Conservation (phyloP, 2,888 invertebrate species). For the Teinopalpus imperialis region DNA sequence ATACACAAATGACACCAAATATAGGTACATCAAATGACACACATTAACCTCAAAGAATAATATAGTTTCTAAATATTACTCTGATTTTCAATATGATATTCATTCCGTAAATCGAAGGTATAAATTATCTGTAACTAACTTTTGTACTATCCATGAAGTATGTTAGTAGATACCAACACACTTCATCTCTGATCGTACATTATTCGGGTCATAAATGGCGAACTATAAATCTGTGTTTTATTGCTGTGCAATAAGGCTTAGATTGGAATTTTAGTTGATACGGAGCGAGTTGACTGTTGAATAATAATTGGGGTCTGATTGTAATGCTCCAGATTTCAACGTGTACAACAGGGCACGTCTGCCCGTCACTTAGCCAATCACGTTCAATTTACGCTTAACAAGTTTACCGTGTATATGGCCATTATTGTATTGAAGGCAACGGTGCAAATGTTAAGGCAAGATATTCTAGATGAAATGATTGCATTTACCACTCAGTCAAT, state of each 20-base stretch:
- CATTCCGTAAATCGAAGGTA: no score
- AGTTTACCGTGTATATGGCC: slow-evolving; percentile 4
- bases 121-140: slow-evolving; percentile 9
- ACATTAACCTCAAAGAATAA: no score
- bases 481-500: no score
- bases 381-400: slow-evolving; percentile 13
- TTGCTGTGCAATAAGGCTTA: slow-evolving; percentile 17
- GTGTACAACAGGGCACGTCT: slow-evolving; percentile 27
- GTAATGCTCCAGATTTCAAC: slow-evolving; percentile 61
- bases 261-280: slow-evolving; percentile 16
- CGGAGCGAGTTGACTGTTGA: slow-evolving; percentile 27
- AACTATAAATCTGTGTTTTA: slow-evolving; percentile 5
- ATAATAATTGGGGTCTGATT: slow-evolving; percentile 57
- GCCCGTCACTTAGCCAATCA: slow-evolving; percentile 30
- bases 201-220: slow-evolving; percentile 17
- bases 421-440: no score
- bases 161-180: slow-evolving; percentile 26
- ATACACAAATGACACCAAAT: no score
- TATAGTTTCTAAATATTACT: no score
- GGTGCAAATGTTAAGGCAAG: no score
- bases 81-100: no score
- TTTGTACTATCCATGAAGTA: slow-evolving; percentile 23
- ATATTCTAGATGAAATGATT: no score
- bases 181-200: slow-evolving; percentile 27
- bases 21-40: no score